Evolutionary conservation across 2,888 invertebrate genomes (phyloP).

Genomic region (Hanleya hanleyi): DNA sequence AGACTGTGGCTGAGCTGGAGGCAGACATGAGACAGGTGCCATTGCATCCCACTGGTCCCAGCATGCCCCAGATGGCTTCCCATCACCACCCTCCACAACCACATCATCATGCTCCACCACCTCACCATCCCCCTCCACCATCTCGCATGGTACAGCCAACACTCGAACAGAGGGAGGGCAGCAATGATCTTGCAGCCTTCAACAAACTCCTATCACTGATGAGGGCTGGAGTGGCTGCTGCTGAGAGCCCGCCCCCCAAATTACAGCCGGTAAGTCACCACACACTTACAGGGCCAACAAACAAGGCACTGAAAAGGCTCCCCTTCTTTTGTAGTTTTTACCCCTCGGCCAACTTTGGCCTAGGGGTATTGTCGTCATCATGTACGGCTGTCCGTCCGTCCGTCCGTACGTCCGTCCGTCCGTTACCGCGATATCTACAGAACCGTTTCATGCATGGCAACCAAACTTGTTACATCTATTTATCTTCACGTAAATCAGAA

Average conservation of each 20-base stretch:
- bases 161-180: constrained; percentile 14
- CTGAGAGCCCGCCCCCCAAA: constrained; percentile 43
- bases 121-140: constrained; percentile 4
- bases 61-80: constrained; percentile 26
- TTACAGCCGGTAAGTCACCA: background rate
- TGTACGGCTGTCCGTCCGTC: too few species aligned
- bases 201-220: constrained; percentile 70
- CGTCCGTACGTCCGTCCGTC: too few species aligned
- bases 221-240: constrained; percentile 62
- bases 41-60: constrained; percentile 22
- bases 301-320: too few species aligned
- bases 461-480: too few species aligned
- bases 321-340: too few species aligned
- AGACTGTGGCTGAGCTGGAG: constrained; percentile 66
- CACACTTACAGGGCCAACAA: too few species aligned
- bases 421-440: too few species aligned
- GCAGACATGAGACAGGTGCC: constrained; percentile 51
- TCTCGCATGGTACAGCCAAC: background rate
- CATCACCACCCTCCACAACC: background rate
- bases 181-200: constrained; percentile 68
- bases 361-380: too few species aligned
- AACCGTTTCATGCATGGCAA: too few species aligned
- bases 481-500: too few species aligned
- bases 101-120: background rate
- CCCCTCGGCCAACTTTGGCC: too few species aligned